A percentile compares a stretch with the other conserved stretches of the same genome.
Evolutionary conservation across 2,113 vertebrate genomes (phyloP).

Genomic region (Tiliqua scincoides): DNA sequence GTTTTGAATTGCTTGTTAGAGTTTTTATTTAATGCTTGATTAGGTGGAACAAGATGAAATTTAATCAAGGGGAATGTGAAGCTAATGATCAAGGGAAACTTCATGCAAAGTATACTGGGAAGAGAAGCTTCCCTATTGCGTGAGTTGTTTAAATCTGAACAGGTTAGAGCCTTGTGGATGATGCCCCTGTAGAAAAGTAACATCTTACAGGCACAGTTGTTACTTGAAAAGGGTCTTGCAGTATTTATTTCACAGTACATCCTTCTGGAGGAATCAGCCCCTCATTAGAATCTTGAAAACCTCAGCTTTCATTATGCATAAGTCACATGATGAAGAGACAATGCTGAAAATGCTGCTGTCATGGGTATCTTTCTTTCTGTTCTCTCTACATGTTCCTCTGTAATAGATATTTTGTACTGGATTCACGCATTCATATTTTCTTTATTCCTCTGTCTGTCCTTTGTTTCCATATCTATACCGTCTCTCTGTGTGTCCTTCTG

Average conservation of each 20-base stretch:
- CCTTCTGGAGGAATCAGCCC: not conserved
- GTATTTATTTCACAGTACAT: not conserved
- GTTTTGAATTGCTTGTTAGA: not conserved
- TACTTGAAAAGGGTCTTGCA: not conserved
- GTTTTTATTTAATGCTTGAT: not conserved
- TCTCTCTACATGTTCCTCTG: not conserved
- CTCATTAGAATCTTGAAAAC: not conserved
- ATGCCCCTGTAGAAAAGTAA: not conserved
- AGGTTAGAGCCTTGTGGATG: not conserved
- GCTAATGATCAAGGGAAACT: constrained; percentile 4
- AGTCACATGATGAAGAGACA: not conserved
- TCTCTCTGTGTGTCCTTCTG: constrained; percentile 26
- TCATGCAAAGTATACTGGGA: not conserved
- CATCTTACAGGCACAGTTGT: not conserved
- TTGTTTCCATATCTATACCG: constrained; percentile 19
- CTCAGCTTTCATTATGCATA: not conserved
- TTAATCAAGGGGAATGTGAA: not conserved
- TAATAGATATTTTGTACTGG: not conserved
- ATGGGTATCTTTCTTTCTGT: not conserved
- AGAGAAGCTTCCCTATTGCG: not conserved
- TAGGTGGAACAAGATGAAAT: constrained; percentile 8
- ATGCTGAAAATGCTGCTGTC: not conserved
- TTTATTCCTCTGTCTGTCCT: not conserved
- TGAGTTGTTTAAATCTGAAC: not conserved
- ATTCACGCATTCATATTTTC: not conserved